Evolutionary conservation across 2,797 vertebrate genomes (phyloP), one percentile per base, ranked within the genome.

Genomic region (Poecile montanus): DNA sequence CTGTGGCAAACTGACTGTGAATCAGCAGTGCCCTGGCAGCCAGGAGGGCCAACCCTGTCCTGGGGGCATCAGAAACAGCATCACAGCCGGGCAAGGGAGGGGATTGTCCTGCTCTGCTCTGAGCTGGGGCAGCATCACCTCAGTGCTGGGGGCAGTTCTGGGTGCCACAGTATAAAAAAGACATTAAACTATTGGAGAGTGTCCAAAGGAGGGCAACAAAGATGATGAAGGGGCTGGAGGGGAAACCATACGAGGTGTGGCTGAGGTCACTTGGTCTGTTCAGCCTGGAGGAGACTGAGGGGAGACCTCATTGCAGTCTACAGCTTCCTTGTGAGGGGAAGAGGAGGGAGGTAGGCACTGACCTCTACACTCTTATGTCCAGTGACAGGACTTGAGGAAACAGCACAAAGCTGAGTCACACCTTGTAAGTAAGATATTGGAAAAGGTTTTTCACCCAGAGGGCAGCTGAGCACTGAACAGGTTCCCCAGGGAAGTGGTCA

Each of bases 191-290:
- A 10, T 17, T 6, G 0, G 23, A 63, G 42, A 47, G 12, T 13
- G 25, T 34, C 20, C 7, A 56, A 16, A 29, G 29, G 29, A 40
- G 10, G 8, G 16, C 16, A 4, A 7, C 0, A 1, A 16, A 0
- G 19, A 2, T 56, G 13, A 42, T 3, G 13, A 50, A 74, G 3
- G 14, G 21, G 2, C 11, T 66, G 10, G 36, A 50, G 44, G 20
- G 1, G 11, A 34, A 74, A 2, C 3, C 0, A 0, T 26, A 7
- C 13, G 16, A 50, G 44, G 26, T 36, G 2, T 4, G 2, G 2
- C 17, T 51, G 45, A 44, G 6, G 15, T 44, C 7, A 36, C 4
- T 22, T 36, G 53, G 2, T 58, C 0, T 32, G 22, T 44, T 75
- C 45, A 27, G 8, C 45, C 3, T 51, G 17, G 45, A 66, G 9